Conservation (phyloP, 2,888 invertebrate genomes). For the Hesperia comma region DNA sequence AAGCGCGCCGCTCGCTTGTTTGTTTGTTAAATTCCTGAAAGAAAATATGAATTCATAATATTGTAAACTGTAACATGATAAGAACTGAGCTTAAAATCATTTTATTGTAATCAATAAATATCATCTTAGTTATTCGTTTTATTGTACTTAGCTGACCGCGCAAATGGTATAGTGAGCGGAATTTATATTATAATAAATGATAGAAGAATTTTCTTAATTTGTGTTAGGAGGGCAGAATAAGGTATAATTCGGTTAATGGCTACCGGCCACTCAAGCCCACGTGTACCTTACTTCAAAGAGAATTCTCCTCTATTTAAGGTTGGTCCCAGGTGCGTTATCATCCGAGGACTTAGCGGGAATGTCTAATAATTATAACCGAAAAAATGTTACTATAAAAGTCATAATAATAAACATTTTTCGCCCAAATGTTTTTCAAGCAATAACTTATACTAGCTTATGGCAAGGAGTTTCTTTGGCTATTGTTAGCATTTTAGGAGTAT, state of each 20-base stretch:
- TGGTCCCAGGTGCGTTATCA: slow-evolving; percentile 37
- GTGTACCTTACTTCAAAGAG: slow-evolving; percentile 33
- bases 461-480: slow-evolving; percentile 17
- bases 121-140: background rate
- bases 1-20: too few relatives aligned
- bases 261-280: slow-evolving; percentile 32
- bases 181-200: slow-evolving; percentile 9
- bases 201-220: slow-evolving; percentile 25
- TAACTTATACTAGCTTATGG: slow-evolving; percentile 30
- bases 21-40: too few relatives aligned
- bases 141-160: background rate
- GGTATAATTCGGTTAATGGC: slow-evolving; percentile 35
- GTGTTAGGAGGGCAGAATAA: slow-evolving; percentile 23
- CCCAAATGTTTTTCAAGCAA: slow-evolving; percentile 28
- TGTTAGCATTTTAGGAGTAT: slow-evolving; percentile 15
- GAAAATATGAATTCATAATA: too few relatives aligned
- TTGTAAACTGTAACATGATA: too few relatives aligned
- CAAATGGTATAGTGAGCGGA: background rate
- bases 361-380: slow-evolving; percentile 36
- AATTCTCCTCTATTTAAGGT: slow-evolving; percentile 33
- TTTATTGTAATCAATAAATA: background rate
- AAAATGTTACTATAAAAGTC: slow-evolving; percentile 35
- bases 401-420: slow-evolving; percentile 32
- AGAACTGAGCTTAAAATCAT: too few relatives aligned
- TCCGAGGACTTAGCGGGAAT: slow-evolving; percentile 35